These are phyloP conservation scores for Agelaius phoeniceus DNA, from an alignment of 2,113 vertebrate genomes.

Conservation along the genomic window DNA sequence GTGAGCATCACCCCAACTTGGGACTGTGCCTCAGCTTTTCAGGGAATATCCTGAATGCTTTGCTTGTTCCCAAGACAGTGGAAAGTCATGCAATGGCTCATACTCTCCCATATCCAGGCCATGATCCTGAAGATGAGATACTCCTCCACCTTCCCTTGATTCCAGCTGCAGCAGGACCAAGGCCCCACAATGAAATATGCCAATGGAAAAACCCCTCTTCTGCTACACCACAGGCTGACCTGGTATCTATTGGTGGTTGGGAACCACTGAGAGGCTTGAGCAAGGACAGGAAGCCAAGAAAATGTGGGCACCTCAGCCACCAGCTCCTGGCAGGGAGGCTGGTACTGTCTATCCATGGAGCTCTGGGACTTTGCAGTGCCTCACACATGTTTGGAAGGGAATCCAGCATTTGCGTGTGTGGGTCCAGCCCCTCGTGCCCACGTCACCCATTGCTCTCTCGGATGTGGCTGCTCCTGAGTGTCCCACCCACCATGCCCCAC, in stretches of 20 bases:
- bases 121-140: background rate
- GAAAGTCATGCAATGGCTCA: background rate
- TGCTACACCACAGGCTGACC: background rate
- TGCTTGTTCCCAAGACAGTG: background rate
- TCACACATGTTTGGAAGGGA: accelerated
- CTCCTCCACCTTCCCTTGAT: background rate
- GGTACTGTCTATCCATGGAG: background rate
- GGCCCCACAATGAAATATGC: background rate
- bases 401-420: background rate
- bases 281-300: background rate
- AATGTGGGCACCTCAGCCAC: background rate
- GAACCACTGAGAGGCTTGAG: background rate
- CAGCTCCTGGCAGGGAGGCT: background rate
- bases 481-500: background rate
- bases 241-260: background rate
- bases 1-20: background rate
- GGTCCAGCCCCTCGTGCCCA: background rate
- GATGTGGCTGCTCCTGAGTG: background rate
- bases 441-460: background rate
- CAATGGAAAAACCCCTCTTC: background rate
- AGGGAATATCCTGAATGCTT: background rate
- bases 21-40: background rate
- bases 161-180: background rate
- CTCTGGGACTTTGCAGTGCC: background rate
- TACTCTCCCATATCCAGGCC: background rate